These are phyloP conservation scores for Pristis pectinata DNA, from an alignment of 2,797 vertebrate genomes.

Conservation along the genomic window DNA sequence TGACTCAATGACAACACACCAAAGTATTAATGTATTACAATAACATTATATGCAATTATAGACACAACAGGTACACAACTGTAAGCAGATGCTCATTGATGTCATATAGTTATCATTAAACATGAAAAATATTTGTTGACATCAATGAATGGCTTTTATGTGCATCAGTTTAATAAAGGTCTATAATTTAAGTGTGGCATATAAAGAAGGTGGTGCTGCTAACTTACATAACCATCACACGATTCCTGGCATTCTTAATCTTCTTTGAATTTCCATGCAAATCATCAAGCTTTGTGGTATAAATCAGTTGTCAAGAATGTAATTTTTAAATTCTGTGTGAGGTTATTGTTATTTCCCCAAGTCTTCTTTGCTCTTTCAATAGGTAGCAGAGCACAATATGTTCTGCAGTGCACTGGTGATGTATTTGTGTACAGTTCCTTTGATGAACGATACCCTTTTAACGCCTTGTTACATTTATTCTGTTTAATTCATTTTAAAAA, in stretches of 20 bases:
- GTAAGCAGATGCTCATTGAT: neutral
- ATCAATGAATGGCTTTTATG: neutral
- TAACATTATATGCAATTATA: no score
- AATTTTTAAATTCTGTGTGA: neutral
- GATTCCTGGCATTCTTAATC: neutral
- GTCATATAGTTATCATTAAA: neutral
- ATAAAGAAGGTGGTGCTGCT: neutral
- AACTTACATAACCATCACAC: neutral
- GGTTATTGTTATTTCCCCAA: neutral
- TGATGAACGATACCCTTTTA: neutral
- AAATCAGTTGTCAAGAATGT: neutral
- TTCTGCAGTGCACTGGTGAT: neutral
- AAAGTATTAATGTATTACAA: neutral
- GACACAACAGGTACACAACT: no score
- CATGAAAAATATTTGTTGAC: neutral
- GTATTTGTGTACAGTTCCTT: neutral
- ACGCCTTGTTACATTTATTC: neutral
- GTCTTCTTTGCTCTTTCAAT: neutral
- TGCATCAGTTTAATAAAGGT: no score
- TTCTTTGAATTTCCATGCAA: neutral
- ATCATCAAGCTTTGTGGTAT: neutral
- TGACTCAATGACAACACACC: no score
- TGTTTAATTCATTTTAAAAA: neutral
- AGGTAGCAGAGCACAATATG: neutral
- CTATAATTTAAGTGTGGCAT: neutral